Evolutionary conservation across 2,797 vertebrate species (phyloP), one percentile per base, ranked within the genome.

Genomic region (Limosa lapponica): DNA sequence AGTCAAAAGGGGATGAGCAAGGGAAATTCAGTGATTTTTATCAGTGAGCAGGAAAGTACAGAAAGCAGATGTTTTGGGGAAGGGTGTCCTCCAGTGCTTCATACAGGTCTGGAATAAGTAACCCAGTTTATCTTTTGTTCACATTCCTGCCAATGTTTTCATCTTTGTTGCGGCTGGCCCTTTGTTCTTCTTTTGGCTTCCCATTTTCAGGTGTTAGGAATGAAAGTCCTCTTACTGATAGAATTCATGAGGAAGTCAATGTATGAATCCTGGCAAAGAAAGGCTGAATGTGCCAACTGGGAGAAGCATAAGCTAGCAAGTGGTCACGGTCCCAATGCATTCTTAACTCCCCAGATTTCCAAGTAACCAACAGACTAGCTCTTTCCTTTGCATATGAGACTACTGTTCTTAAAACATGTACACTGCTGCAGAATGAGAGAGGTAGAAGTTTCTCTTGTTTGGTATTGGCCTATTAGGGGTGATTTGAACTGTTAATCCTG

Each of bases 261-360:
- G 3, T 32, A 20, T 44, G 27, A 41, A 18, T 77, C 55, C 34
- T 22, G 28, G 32, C 17, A 64, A 59, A 67, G 59, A 67, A 73
- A 54, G 59, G 4, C n/a, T 34, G 18, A 37, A 24, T 44, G 13
- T 46, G 27, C 13, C 32, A 30, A 6, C 17, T 48, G 34, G 13
- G 34, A 61, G 64, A 66, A 65, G 19, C 8, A 13, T 43, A 37
- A 58, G 7, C n/a, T 24, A 36, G n/a, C 30, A 51, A 69, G 57
- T 18, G 11, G 1, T 39, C 5, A 1, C 7, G 6, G 54, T 81
- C 52, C 51, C 39, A 20, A 1, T 28, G 46, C 0, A 1, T 49
- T 59, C 7, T 8, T 55, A 69, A 55, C 18, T 70, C 16, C 10
- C 8, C 34, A 39, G 6, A 49, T 30, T 82, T 82, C n/a, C 30